Base-by-base conservation (phyloP, 2,797 vertebrate species). In the Chelmon rostratus region DNA sequence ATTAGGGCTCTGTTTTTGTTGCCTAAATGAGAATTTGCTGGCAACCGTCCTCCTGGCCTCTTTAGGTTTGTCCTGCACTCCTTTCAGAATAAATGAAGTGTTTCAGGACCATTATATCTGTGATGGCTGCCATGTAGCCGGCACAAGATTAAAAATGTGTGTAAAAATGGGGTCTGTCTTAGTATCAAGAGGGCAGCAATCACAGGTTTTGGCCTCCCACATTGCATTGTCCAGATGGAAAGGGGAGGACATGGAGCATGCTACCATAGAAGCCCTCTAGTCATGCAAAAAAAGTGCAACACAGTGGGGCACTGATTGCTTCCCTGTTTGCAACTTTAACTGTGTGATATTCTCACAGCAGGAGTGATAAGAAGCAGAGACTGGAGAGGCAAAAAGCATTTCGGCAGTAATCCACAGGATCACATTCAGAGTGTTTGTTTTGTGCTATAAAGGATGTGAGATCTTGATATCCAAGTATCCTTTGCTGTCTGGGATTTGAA, bases 1-100 rank as follows among this genome's bases (percentile, higher is more conserved):
- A 91, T 93, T 92, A 81, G 76, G 70, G 69, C 64, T 53, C 58
- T 53, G 62, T 76, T 88, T 86, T 86, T 88, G 82, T 85, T 59
- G 59, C 76, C 82, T 78, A 78, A 89, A 84, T 84, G 71, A 84
- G 87, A 88, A 87, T 83, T 78, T 74, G 76, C 65, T 89, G 89
- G 79, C 86, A 87, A 25, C 81, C 53, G 62, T 79, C 76, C 76
- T 83, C 72, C 52, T 76, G 81, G 84, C 89, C 89, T 85, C 83
- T 89, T 88, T 78, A 65, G 77, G 47, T 79, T 84, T 56, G 72
- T 77, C 84, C 76, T 19, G 49, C 28, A 18, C 50, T 84, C 76
- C 68, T 82, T 87, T 86, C 73, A 84, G 76, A 85, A 79, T 76
- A 84, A 90, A 72, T 82, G 78, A 68, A 68, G 52, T 78, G 82